phyloP scores from a whole-genome alignment of 2,113 vertebrate species.

The Muscicapa adusta region DNA sequence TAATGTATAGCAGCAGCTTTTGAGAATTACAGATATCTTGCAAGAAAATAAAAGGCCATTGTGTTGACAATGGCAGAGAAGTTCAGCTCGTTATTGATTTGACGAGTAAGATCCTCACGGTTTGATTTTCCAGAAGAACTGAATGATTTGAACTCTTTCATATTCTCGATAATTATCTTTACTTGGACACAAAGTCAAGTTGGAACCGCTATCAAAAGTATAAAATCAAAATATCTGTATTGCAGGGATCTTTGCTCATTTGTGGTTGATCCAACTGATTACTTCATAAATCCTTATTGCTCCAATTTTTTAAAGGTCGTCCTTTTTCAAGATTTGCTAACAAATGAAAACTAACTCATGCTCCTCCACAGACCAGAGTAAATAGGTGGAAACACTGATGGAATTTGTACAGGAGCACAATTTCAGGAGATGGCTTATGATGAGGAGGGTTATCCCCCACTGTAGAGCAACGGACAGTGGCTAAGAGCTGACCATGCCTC shows the following conservation, averaged over 20 bases:
- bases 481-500: neutral
- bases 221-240: neutral
- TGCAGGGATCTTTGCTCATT: neutral
- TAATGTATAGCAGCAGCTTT: constrained; percentile 2
- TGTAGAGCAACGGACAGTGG: neutral
- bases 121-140: constrained; percentile 36
- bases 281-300: neutral
- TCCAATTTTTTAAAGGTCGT: neutral
- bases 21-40: neutral
- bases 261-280: neutral
- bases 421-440: neutral
- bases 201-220: neutral
- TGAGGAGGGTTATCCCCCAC: neutral
- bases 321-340: neutral
- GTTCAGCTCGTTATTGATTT: constrained; percentile 31
- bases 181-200: neutral
- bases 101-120: neutral
- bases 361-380: neutral
- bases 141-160: constrained; percentile 9
- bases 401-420: neutral
- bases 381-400: neutral
- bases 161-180: neutral
- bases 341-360: neutral
- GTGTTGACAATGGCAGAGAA: constrained; percentile 9
- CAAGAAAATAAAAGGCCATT: constrained; percentile 41